Percentiles rank a stretch among this genome's conserved stretches.
phyloP scores from a whole-genome alignment of 2,888 invertebrate genomes.

The Lithodes maja region DNA sequence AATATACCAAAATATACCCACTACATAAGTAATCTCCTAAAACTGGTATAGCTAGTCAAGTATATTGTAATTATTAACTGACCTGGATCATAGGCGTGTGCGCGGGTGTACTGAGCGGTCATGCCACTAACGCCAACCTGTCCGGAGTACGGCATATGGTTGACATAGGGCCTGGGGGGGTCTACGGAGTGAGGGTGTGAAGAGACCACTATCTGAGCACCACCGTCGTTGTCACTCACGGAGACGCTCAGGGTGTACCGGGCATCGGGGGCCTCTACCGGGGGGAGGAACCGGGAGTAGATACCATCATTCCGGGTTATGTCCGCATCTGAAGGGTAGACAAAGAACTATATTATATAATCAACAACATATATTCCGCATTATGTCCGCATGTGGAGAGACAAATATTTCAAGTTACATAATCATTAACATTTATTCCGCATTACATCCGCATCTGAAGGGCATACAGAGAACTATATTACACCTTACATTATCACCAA shows the following conservation, averaged over 20 bases:
- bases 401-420: too few relatives aligned
- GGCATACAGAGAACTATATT: too few relatives aligned
- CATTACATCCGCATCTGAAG: too few relatives aligned
- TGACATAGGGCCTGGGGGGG: slow-evolving; percentile 29
- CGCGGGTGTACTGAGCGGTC: slow-evolving; percentile 43
- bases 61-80: background rate
- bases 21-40: too few relatives aligned
- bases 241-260: slow-evolving; percentile 62
- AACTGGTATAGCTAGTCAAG: too few relatives aligned
- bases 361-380: too few relatives aligned
- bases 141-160: slow-evolving; percentile 35
- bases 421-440: too few relatives aligned
- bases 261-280: slow-evolving; percentile 48
- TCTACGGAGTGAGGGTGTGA: slow-evolving; percentile 14
- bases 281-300: slow-evolving; percentile 69
- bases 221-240: slow-evolving; percentile 55
- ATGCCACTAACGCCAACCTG: slow-evolving; percentile 40
- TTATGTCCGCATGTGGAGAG: too few relatives aligned
- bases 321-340: slow-evolving; percentile 51
- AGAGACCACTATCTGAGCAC: slow-evolving; percentile 46
- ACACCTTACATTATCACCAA: too few relatives aligned
- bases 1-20: too few relatives aligned
- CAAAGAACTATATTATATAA: too few relatives aligned
- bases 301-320: slow-evolving; percentile 62
- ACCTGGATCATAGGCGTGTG: slow-evolving; percentile 58